Base-by-base conservation (phyloP, 2,113 vertebrate genomes). In the Callocephalon fimbriatum region DNA sequence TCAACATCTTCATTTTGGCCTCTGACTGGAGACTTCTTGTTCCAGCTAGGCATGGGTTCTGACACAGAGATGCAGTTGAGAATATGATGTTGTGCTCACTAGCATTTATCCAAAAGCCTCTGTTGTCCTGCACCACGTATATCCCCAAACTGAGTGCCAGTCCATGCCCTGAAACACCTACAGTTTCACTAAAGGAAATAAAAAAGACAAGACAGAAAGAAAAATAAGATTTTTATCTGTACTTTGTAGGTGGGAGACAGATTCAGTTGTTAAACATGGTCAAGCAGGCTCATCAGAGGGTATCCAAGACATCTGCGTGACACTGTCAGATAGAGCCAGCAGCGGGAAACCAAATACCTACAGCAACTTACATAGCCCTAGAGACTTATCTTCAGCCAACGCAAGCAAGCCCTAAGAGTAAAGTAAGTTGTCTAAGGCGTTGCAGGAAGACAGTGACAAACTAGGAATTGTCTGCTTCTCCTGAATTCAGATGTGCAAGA, bases 301-400 rank as follows among this genome's bases (percentile, higher is more conserved):
- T 73, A 26, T 62, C 63, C 42, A 50, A 80, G 79, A 63, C 26
- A 50, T 47, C 72, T 54, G 50, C 59, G 63, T 0, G 0, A 26
- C 1, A 10, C 91, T 86, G 86, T 77, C 6, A 23, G 78, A 70
- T 15, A 76, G 12, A 73, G 63, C 27, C 78, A 80, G 63, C 75
- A 80, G 86, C 59, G 67, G 86, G 54, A 93, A 86, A 45, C 16
- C 63, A 38, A 74, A 77, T 31, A 67, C 54, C 54, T 81, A n/a
- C 76, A 86, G 59, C 72, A 77, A 15, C 62, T 90, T 68, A 29
- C 11, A 3, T 31, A 62, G 86, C 88, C 53, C 67, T 17, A n/a
- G 65, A 59, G 44, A 93, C 18, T 19, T 53, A 21, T 73, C 75
- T 86, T 45, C 38, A 84, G 65, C 79, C 75, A 93, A 42, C 0